phyloP scores from a whole-genome alignment of 2,113 vertebrate species.

The Saiga tatarica region DNA sequence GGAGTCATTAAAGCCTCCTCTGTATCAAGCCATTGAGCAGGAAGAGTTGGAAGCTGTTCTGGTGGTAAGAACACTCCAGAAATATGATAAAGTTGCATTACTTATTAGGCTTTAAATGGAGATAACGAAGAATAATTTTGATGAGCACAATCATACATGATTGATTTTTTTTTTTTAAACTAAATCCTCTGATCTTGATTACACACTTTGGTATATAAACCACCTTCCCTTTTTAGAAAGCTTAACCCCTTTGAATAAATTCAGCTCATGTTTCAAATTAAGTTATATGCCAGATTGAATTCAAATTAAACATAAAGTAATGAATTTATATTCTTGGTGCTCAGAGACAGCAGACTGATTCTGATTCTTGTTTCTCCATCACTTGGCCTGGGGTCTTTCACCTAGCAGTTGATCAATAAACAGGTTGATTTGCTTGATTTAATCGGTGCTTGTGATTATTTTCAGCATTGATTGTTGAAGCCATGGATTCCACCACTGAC shows the following conservation, averaged over 20 bases:
- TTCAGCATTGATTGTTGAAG: background rate
- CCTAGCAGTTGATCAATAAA: background rate
- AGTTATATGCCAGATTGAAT: conserved; percentile 40
- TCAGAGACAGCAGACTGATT: background rate
- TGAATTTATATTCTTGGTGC: background rate
- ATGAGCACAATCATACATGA: conserved; percentile 18
- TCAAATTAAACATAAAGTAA: conserved; percentile 35
- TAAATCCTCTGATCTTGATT: conserved; percentile 64
- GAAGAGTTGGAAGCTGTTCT: background rate
- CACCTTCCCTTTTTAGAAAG: conserved; percentile 52
- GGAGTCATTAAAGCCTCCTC: background rate
- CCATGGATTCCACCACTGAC: background rate
- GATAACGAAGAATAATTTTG: conserved; percentile 37
- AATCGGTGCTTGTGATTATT: background rate
- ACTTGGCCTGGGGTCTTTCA: background rate
- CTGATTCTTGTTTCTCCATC: background rate
- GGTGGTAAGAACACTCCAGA: background rate
- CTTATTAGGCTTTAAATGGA: conserved; percentile 18
- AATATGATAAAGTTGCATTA: conserved; percentile 41
- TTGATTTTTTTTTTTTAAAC: conserved; percentile 13
- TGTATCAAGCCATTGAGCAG: background rate
- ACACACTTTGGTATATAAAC: conserved; percentile 43
- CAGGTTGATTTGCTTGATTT: background rate
- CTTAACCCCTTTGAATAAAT: conserved; percentile 48
- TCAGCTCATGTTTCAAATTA: conserved; percentile 38